Percentiles rank a stretch among this genome's conserved stretches.
Evolutionary conservation across 2,797 vertebrate species (phyloP).

Genomic region (Myotis pilosus): DNA sequence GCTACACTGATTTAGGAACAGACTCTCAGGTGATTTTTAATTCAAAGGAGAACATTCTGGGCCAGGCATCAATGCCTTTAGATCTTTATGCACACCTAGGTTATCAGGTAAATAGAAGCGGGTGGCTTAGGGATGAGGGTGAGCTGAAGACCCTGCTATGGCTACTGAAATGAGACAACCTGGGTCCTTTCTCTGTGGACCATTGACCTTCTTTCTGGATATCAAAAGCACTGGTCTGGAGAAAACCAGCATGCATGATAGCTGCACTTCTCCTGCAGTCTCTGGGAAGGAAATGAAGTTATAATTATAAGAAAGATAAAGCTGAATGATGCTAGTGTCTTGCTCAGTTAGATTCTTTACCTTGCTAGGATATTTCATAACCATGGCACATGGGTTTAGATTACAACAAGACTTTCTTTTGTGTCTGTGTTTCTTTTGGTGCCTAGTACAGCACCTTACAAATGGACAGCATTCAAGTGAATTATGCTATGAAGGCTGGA

Average conservation of each 20-base stretch:
- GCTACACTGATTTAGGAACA: constrained; percentile 37
- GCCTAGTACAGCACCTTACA: neutral
- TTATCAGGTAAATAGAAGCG: neutral
- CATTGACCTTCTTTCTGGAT: constrained; percentile 15
- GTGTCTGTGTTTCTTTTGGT: neutral
- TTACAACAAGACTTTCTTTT: neutral
- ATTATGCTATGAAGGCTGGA: neutral
- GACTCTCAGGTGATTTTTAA: constrained; percentile 60
- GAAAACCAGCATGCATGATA: constrained; percentile 9
- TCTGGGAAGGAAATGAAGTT: neutral
- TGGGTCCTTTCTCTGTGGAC: constrained; percentile 32
- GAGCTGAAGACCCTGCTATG: neutral
- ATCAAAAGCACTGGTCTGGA: constrained; percentile 24
- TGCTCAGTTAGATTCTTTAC: constrained; percentile 23
- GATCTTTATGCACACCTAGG: neutral
- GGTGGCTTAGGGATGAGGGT: neutral
- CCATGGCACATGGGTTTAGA: neutral
- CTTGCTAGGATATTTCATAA: neutral
- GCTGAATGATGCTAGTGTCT: neutral
- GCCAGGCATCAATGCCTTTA: neutral
- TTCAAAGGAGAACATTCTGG: constrained; percentile 29
- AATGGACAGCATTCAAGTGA: neutral
- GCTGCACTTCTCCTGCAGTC: constrained; percentile 13
- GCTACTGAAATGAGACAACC: neutral
- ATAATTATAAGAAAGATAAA: constrained; percentile 46